These are phyloP conservation scores for Apis cerana DNA, from an alignment of 1,140 invertebrate species.

Conservation along the genomic window DNA sequence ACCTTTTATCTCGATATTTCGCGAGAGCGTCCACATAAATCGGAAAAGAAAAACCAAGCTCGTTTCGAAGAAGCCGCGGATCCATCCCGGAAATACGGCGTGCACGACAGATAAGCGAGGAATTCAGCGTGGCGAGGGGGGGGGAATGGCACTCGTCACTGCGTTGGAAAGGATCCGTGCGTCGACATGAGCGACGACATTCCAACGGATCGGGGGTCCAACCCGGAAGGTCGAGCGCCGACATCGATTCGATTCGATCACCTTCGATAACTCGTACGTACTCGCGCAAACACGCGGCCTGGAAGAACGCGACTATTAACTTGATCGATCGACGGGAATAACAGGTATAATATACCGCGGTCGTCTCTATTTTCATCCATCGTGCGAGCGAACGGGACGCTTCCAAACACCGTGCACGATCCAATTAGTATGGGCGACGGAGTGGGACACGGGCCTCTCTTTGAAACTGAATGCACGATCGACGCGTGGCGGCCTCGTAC, in stretches of 20 bases:
- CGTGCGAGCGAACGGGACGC: too few relatives aligned
- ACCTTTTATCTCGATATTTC: too few relatives aligned
- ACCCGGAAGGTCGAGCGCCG: constrained; percentile 55
- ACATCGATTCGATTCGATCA: constrained; percentile 52
- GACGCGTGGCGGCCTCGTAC: neutral
- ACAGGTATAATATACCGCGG: too few relatives aligned
- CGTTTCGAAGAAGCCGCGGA: constrained; percentile 1
- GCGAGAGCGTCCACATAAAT: too few relatives aligned
- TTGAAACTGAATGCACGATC: constrained; percentile 25
- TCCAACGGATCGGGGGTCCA: constrained; percentile 37
- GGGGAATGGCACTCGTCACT: constrained; percentile 32
- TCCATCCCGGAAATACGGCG: constrained; percentile 15
- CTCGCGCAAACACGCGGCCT: constrained; percentile 15
- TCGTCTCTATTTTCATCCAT: too few relatives aligned
- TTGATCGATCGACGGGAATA: too few relatives aligned
- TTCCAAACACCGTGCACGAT: neutral
- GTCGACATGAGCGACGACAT: constrained; percentile 56
- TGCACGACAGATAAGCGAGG: neutral
- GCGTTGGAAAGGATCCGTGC: constrained; percentile 52
- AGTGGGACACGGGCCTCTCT: neutral
- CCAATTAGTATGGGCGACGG: constrained; percentile 22
- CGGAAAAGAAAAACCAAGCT: too few relatives aligned
- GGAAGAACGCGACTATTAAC: too few relatives aligned
- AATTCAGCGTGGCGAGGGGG: neutral
- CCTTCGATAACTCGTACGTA: constrained; percentile 53